These are phyloP conservation scores for Axinella damicornis DNA, from an alignment of 37 sponge, comb jelly and placozoan species.

Conservation along the genomic window DNA sequence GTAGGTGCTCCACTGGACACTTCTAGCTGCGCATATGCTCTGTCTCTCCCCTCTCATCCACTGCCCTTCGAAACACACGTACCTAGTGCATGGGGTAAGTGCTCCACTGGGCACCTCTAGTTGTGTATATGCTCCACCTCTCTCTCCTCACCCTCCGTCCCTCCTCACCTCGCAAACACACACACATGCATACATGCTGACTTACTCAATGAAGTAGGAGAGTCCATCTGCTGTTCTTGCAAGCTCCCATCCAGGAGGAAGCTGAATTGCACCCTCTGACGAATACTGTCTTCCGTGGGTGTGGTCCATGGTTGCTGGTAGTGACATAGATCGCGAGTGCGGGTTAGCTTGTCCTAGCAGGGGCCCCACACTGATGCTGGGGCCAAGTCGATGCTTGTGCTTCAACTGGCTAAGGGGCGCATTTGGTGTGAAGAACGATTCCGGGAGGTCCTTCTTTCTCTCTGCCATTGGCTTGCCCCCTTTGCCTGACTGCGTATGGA, in stretches of 20 bases:
- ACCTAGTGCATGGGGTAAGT: too few relatives aligned
- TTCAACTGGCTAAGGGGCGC: slow-evolving; percentile 5
- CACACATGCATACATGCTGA: not conserved
- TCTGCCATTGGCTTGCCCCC: slow-evolving; percentile 36
- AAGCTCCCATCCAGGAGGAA: slow-evolving; percentile 88
- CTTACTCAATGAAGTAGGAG: slow-evolving; percentile 85
- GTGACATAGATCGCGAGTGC: slow-evolving; percentile 35
- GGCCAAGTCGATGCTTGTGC: slow-evolving; percentile 8
- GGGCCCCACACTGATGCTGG: slow-evolving; percentile 27
- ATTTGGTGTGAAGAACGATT: slow-evolving; percentile 52
- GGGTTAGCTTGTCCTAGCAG: not conserved
- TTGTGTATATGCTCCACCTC: too few relatives aligned
- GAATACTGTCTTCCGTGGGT: slow-evolving; percentile 21
- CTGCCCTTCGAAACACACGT: too few relatives aligned
- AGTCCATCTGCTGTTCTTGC: slow-evolving; percentile 71
- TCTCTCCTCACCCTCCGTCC: too few relatives aligned
- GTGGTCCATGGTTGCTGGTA: slow-evolving; percentile 43
- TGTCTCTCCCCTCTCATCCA: too few relatives aligned
- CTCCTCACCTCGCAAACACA: too few relatives aligned
- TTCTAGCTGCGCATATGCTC: too few relatives aligned
- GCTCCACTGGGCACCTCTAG: too few relatives aligned
- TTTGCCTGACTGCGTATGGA: not conserved
- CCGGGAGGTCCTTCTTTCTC: slow-evolving; percentile 28
- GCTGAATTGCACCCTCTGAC: not conserved
- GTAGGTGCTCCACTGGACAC: too few relatives aligned